Percentiles rank a stretch among this genome's conserved stretches.
phyloP scores from a whole-genome alignment of 2,888 invertebrate genomes.

The Perdita meconis region DNA sequence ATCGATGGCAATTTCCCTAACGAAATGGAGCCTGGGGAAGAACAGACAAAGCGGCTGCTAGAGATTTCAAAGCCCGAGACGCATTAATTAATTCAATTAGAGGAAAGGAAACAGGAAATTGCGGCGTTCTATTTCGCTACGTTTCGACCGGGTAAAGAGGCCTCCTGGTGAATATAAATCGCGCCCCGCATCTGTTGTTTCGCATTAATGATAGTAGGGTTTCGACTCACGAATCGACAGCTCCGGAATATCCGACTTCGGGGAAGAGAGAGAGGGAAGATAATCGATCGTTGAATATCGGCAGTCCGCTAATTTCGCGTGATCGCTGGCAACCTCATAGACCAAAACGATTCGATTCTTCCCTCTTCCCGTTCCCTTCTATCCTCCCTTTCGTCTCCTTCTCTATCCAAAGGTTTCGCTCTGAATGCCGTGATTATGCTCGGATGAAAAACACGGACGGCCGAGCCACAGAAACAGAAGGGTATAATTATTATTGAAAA shows the following conservation, averaged over 20 bases:
- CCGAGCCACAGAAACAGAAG: conserved; percentile 19
- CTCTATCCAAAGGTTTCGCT: conserved; percentile 20
- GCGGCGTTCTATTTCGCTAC: conserved; percentile 41
- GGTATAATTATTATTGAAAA: conserved; percentile 51
- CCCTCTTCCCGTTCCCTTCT: neutral
- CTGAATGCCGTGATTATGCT: conserved; percentile 49
- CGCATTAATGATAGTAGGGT: conserved; percentile 29
- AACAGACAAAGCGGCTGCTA: neutral
- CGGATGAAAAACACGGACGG: conserved; percentile 41
- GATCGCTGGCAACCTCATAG: conserved; percentile 56
- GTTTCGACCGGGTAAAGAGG: conserved; percentile 12
- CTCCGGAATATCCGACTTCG: conserved; percentile 37
- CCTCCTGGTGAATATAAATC: conserved; percentile 44
- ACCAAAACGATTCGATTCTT: conserved; percentile 18
- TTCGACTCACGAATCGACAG: conserved; percentile 29
- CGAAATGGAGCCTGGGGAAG: neutral
- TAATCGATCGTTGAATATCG: conserved; percentile 58
- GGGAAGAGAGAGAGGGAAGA: conserved; percentile 26
- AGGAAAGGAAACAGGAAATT: conserved; percentile 44
- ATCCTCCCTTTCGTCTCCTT: neutral
- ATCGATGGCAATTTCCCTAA: neutral
- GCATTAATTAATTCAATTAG: conserved; percentile 49
- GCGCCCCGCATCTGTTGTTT: conserved; percentile 48
- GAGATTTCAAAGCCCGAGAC: conserved; percentile 4
- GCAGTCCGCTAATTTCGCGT: conserved; percentile 63